A percentile compares a stretch with the other conserved stretches of the same genome.
Evolutionary conservation across 2,113 vertebrate species (phyloP).

Genomic region (Cepphus grylle): DNA sequence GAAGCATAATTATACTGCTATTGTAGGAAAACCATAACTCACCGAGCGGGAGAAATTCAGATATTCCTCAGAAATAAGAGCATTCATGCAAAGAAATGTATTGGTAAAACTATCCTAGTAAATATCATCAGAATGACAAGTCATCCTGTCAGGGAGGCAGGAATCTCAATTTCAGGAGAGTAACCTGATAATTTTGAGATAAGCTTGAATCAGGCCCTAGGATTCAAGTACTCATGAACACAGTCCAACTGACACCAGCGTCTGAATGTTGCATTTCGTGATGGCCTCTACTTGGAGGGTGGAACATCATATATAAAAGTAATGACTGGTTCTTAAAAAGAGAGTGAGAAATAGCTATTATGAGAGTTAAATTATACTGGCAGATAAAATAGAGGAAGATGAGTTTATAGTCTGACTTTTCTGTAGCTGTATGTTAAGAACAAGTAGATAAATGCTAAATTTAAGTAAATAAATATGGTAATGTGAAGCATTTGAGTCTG

Average conservation of each 20-base stretch:
- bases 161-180: neutral
- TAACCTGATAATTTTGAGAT: neutral
- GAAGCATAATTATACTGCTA: neutral
- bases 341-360: neutral
- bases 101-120: neutral
- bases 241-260: neutral
- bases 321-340: neutral
- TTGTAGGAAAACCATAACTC: neutral
- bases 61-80: neutral
- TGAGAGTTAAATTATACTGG: neutral
- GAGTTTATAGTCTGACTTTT: neutral
- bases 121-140: neutral
- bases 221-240: neutral
- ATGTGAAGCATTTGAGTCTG: neutral
- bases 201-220: neutral
- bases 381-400: neutral
- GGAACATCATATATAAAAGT: neutral
- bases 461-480: slow-evolving; percentile 33
- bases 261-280: neutral
- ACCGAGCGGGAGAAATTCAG: neutral
- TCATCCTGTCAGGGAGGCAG: neutral
- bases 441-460: neutral
- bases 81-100: neutral
- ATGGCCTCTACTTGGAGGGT: neutral
- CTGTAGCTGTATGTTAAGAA: neutral